Evolutionary conservation across 2,797 vertebrate genomes (phyloP), one percentile per base, ranked within the genome.

Genomic region (Heteromormyrus szaboi): DNA sequence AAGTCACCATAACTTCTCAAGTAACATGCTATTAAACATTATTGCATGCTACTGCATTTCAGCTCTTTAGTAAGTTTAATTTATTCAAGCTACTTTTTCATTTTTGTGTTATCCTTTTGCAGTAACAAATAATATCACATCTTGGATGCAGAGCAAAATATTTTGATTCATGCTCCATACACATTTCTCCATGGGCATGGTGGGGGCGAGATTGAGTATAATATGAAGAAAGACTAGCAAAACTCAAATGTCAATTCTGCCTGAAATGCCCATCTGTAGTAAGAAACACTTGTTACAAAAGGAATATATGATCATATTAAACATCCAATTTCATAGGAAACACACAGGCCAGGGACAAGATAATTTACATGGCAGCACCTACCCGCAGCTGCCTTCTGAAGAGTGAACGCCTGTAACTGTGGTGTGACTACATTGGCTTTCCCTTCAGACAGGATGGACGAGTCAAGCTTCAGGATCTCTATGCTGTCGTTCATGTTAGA

Each of bases 341-440:
- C 17, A 53, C 12, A 33, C 29, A 33, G 51, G 25, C 3, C 22
- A 54, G 29, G 7, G 6, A 33, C 51, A 86, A 50, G 46, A 51
- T 50, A n/a, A 48, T 59, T 59, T 22, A 84, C 29, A 50, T 14
- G 19, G 46, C 9, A 51, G 14, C 89, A 91, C 95, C 93, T 93
- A 98, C 98, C 98, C 97, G 98, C 97, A 50, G 97, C 97, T 89
- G 98, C 98, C 90, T 97, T 97, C 93, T 98, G 97, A 33, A 97
- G 94, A 2, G 95, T 97, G 90, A 97, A 96, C 89, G 97, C 96
- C 92, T 99, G 98, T 91, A 98, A 97, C 93, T 98, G 98, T 3
- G 98, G 98, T 0, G 96, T 94, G 88, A 96, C 95, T 90, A 95
- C 94, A 85, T 95, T 94, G 93, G 97, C 96, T 93, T 97, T 96